phyloP scores from a whole-genome alignment of 2,888 invertebrate genomes.

The Rhagium mordax region DNA sequence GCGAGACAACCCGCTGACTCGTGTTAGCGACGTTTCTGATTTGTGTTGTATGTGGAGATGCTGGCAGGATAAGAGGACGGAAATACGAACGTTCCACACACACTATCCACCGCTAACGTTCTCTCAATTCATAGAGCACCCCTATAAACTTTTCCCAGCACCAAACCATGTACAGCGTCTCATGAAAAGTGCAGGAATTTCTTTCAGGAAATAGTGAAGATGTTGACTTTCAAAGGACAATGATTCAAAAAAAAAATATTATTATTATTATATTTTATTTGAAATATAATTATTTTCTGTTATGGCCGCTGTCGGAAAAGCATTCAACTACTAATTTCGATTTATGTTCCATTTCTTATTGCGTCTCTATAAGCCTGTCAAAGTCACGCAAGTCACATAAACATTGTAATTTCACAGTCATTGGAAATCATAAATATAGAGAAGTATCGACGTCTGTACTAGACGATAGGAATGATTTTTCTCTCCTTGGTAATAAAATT shows the following conservation, averaged over 20 bases:
- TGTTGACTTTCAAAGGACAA: too few relatives aligned
- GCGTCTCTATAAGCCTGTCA: constrained; percentile 41
- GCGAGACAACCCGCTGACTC: constrained; percentile 8
- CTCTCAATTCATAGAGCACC: background rate
- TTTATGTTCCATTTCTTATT: constrained; percentile 2
- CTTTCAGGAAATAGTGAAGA: too few relatives aligned
- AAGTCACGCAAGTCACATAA: constrained; percentile 44
- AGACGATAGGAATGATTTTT: too few relatives aligned
- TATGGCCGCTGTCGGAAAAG: background rate
- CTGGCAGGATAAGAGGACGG: constrained; percentile 29
- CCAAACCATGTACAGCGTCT: too few relatives aligned
- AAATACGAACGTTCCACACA: constrained; percentile 33
- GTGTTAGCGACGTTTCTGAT: constrained; percentile 29
- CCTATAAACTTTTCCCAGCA: background rate
- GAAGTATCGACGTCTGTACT: background rate
- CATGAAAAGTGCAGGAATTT: too few relatives aligned
- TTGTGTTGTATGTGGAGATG: constrained; percentile 27
- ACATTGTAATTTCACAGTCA: constrained; percentile 44
- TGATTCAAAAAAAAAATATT: too few relatives aligned
- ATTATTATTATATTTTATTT: too few relatives aligned
- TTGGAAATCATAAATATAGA: constrained; percentile 27
- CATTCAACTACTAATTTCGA: background rate
- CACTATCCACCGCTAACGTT: constrained; percentile 7
- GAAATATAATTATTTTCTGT: background rate
- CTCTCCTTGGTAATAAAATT: too few relatives aligned